Base-by-base conservation (phyloP, 2,888 invertebrate species). In the Dryomyza anilis region DNA sequence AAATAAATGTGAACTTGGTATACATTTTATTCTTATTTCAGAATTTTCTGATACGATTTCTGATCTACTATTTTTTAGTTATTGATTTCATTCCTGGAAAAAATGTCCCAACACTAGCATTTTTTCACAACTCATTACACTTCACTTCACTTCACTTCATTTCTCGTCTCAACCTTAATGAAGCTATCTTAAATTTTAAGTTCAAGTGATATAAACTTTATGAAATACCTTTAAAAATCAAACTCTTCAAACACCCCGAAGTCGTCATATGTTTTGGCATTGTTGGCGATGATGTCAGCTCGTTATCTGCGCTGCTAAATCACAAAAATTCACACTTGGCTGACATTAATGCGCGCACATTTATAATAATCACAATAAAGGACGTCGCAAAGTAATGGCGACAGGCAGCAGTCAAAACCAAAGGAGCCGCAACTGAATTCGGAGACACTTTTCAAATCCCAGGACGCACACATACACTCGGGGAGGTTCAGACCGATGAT, bases 241-340 rank as follows among this genome's bases (percentile, higher is more conserved):
- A n/a, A n/a, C 12, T 23, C 12, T 23, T 2, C 21, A 6, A 1
- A 23, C 23, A 48, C 14, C 21, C 2, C 23, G 19, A 14, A 1
- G 21, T 6, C 16, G 29, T 50, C 27, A n/a, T 50, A n/a, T 33
- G 36, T 30, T n/a, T 45, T 21, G 58, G 25, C 19, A 58, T 58
- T 58, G 45, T 29, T 58, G 58, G 29, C 46, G 55, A 55, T 58
- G 29, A 58, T 30, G 45, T 57, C 29, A 58, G 45, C 57, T 58
- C 45, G 45, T 58, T 58, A 58, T 58, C 58, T 58, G 5, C 21
- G 45, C 58, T 45, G 16, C 29, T 58, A 58, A 46, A 58, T 58
- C 45, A 58, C 58, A 57, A 57, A 57, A 43, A n/a, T 57, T 57
- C 45, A 45, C 57, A 57, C 57, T 45, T 57, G 29, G 45, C 45